These are phyloP conservation scores for Lepus oiostolus DNA, from an alignment of 2,797 vertebrate species.

Conservation along the genomic window DNA sequence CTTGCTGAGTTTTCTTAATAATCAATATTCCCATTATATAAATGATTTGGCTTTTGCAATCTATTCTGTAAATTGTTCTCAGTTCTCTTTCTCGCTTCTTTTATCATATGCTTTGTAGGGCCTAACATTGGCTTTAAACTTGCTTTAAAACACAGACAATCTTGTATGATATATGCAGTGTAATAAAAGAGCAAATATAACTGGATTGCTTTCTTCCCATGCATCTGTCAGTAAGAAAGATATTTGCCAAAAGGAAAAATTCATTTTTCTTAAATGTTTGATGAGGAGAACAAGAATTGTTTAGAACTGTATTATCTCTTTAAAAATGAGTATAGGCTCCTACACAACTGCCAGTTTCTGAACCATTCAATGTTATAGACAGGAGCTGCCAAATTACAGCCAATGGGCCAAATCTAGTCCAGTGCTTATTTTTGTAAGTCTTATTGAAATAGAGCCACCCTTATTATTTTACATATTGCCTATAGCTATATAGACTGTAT, in stretches of 20 bases:
- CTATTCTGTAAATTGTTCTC: constrained; percentile 56
- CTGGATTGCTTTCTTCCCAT: neutral
- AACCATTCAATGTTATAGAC: neutral
- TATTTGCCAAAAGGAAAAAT: constrained; percentile 3
- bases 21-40: constrained; percentile 59
- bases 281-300: neutral
- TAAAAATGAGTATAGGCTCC: neutral
- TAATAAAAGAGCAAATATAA: neutral
- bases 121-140: constrained; percentile 53
- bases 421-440: constrained; percentile 40
- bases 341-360: neutral
- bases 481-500: neutral
- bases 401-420: neutral
- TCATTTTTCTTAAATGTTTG: constrained; percentile 36
- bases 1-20: constrained; percentile 41
- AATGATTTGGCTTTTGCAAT: constrained; percentile 22
- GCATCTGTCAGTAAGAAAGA: neutral
- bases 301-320: neutral
- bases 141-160: constrained; percentile 54
- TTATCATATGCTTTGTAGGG: constrained; percentile 59
- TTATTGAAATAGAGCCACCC: neutral
- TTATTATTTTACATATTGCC: neutral
- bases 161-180: neutral
- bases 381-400: neutral
- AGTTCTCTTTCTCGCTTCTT: constrained; percentile 57